Evolutionary conservation across 2,113 vertebrate species (phyloP).

Genomic region (Phodopus roborovskii): DNA sequence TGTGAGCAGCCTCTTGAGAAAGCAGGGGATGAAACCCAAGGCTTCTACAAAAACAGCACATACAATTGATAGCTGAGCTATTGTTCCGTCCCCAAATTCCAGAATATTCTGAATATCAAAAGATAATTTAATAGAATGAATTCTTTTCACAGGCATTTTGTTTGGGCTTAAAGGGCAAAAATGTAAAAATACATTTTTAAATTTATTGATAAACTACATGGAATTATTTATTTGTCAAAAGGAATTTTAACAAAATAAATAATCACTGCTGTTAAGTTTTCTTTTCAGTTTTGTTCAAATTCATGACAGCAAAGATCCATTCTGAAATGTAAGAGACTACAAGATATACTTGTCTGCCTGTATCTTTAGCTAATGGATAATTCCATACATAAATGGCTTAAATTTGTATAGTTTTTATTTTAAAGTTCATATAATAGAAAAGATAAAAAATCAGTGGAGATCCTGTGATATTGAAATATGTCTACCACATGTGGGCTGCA

Average conservation of each 20-base stretch:
- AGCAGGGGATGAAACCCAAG: background rate
- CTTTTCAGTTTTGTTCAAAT: background rate
- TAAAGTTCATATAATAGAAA: background rate
- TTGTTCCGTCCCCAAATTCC: background rate
- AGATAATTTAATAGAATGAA: background rate
- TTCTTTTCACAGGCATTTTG: background rate
- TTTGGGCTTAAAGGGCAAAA: background rate
- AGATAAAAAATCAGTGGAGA: background rate
- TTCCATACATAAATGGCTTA: background rate
- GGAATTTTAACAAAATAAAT: background rate
- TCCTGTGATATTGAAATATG: background rate
- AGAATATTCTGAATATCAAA: background rate
- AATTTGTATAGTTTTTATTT: background rate
- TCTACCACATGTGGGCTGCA: background rate
- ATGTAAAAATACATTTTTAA: background rate
- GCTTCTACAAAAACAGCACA: background rate
- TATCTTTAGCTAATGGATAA: background rate
- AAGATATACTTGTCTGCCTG: background rate
- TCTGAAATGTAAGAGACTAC: background rate
- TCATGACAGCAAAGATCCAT: background rate
- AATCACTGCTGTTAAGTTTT: background rate
- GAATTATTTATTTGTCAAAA: slow-evolving; percentile 30
- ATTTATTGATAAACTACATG: background rate
- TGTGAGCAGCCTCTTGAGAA: background rate
- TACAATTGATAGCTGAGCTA: too few relatives aligned